Conservation (phyloP, 2,888 invertebrate species). For the Nomada fabriciana region DNA sequence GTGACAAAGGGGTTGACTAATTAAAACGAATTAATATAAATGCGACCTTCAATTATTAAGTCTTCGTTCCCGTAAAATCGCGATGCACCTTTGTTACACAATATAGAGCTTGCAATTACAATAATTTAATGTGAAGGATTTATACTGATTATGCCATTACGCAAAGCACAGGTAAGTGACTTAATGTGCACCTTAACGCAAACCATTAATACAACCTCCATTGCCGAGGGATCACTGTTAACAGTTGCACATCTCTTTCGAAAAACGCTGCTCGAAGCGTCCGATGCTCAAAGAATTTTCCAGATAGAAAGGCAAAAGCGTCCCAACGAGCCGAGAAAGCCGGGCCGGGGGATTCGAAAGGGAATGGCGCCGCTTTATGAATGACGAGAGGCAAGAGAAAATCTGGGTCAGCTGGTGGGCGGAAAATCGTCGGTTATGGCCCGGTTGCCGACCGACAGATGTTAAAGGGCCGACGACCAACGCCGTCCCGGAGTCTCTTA, state of each 20-base stretch:
- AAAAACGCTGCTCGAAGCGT: neutral
- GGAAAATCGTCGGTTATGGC: constrained; percentile 65
- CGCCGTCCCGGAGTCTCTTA: constrained; percentile 71
- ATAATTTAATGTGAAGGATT: too few relatives aligned
- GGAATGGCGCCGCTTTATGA: constrained; percentile 52
- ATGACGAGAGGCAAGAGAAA: constrained; percentile 54
- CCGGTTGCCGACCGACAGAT: constrained; percentile 66
- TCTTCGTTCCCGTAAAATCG: too few relatives aligned
- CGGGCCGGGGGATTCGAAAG: neutral
- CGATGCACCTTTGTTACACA: too few relatives aligned
- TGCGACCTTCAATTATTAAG: too few relatives aligned
- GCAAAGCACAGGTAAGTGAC: too few relatives aligned
- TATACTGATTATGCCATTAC: too few relatives aligned
- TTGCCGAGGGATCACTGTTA: neutral
- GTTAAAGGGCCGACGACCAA: constrained; percentile 68
- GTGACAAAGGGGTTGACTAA: too few relatives aligned
- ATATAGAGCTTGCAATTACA: too few relatives aligned
- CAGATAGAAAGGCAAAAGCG: neutral
- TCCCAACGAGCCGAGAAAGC: neutral
- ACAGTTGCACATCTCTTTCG: neutral
- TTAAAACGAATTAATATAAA: too few relatives aligned
- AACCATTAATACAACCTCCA: too few relatives aligned
- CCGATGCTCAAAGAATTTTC: too few relatives aligned
- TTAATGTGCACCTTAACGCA: too few relatives aligned
- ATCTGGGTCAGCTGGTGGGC: constrained; percentile 67